phyloP scores from a whole-genome alignment of 2,888 invertebrate genomes.

The Macrosoma leucophasiata region DNA sequence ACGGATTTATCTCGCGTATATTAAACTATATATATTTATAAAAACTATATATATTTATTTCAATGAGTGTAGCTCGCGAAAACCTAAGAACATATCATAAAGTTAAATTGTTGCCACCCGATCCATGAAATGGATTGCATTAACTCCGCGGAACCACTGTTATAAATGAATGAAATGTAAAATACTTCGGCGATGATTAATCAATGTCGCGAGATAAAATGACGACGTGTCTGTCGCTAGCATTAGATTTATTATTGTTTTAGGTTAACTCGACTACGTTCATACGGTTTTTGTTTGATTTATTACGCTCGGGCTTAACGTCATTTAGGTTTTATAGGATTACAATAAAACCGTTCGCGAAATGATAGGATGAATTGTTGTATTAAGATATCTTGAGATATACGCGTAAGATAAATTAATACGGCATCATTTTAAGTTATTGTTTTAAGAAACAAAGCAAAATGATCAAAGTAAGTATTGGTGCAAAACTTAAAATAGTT shows the following conservation, averaged over 20 bases:
- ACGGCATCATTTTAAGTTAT: neutral
- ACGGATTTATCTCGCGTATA: neutral
- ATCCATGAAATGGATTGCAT: too few species aligned
- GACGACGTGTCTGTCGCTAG: conserved; percentile 35
- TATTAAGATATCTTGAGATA: neutral
- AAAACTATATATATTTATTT: neutral
- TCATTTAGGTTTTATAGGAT: neutral
- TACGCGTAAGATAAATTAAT: neutral
- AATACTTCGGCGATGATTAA: conserved; percentile 45
- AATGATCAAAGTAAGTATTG: neutral
- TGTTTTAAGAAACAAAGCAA: neutral
- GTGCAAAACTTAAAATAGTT: too few species aligned
- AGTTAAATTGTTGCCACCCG: too few species aligned
- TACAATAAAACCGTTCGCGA: neutral
- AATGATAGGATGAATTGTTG: neutral
- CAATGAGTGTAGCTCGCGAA: neutral
- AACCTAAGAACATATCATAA: too few species aligned
- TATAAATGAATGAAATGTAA: conserved; percentile 52
- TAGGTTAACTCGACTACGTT: conserved; percentile 42
- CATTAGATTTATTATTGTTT: conserved; percentile 57
- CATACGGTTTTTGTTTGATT: conserved; percentile 10
- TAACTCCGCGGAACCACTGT: conserved; percentile 21
- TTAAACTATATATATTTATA: neutral
- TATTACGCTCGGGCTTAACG: neutral
- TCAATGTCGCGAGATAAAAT: conserved; percentile 48